Percentiles rank a stretch among this genome's conserved stretches.
Conservation (phyloP, 2,797 vertebrate species). For the Perodicticus potto region DNA sequence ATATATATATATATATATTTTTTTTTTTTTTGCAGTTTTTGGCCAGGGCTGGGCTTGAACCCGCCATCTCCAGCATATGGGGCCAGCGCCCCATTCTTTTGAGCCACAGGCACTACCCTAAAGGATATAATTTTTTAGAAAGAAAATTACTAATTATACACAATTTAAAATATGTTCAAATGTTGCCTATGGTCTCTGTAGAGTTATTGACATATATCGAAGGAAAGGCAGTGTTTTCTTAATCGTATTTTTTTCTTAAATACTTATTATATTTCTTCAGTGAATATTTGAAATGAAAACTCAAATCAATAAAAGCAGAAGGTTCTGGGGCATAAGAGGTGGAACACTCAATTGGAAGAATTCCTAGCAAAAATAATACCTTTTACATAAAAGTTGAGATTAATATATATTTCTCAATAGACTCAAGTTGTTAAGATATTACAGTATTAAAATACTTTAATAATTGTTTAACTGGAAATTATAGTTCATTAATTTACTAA, state of each 20-base stretch:
- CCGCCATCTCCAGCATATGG: too few relatives aligned
- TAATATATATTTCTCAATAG: neutral
- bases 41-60: too few relatives aligned
- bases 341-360: neutral
- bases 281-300: neutral
- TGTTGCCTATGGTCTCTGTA: neutral
- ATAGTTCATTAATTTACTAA: neutral
- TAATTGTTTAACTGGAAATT: neutral
- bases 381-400: neutral
- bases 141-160: neutral
- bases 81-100: too few relatives aligned
- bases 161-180: neutral
- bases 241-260: neutral
- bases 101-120: too few relatives aligned
- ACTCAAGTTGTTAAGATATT: neutral
- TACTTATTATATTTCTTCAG: neutral
- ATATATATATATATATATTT: neutral
- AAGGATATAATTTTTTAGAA: neutral
- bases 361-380: neutral
- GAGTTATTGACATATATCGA: neutral
- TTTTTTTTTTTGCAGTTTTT: too few relatives aligned
- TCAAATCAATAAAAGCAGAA: neutral
- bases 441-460: neutral
- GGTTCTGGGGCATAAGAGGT: neutral
- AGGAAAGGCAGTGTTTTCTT: neutral